phyloP scores from a whole-genome alignment of 2,113 vertebrate genomes.

The Stercorarius parasiticus region DNA sequence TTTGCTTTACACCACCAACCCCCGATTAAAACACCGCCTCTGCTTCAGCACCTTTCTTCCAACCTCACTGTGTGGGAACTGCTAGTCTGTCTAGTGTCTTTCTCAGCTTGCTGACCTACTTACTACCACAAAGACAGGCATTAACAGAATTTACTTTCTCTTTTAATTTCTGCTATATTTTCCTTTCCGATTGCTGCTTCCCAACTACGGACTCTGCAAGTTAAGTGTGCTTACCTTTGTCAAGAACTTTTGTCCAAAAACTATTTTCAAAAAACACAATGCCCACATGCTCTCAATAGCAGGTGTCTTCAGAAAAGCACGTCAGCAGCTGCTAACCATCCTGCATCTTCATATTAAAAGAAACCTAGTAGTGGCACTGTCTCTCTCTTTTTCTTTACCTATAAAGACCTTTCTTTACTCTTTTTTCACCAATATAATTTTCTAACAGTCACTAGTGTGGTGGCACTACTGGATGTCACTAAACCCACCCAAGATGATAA shows the following conservation, averaged over 20 bases:
- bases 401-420: not conserved
- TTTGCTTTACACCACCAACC: not conserved
- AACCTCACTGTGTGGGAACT: not conserved
- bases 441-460: not conserved
- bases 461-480: not conserved
- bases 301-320: not conserved
- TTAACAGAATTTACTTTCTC: not conserved
- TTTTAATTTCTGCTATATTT: not conserved
- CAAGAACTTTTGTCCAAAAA: not conserved
- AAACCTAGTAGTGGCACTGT: not conserved
- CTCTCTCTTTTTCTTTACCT: not conserved
- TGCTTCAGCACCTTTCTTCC: not conserved
- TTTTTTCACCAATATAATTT: not conserved
- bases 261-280: not conserved
- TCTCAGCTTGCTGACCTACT: slow-evolving; percentile 15
- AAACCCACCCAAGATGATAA: not conserved
- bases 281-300: not conserved
- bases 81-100: not conserved
- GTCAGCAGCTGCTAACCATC: not conserved
- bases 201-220: not conserved
- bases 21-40: not conserved
- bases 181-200: not conserved
- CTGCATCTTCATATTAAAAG: not conserved
- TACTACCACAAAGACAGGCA: not conserved
- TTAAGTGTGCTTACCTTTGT: not conserved